Percentiles rank a stretch among this genome's conserved stretches.
These are phyloP conservation scores for Drosophila lacertosa DNA, from an alignment of 1,140 invertebrate species.

Conservation along the genomic window DNA sequence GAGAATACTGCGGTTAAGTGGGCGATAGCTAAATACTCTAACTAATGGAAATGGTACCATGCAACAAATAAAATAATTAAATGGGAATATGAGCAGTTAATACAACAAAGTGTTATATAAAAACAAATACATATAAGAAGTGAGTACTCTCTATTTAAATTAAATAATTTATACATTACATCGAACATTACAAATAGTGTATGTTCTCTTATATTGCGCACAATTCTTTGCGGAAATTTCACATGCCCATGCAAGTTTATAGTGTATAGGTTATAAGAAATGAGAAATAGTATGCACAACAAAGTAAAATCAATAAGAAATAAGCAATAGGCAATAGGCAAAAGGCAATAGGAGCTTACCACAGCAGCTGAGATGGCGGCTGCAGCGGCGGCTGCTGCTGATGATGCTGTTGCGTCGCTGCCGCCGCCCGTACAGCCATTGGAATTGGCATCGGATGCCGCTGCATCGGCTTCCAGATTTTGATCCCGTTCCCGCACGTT, in stretches of 20 bases:
- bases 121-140: no score
- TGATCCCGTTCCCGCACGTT: constrained; percentile 57
- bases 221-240: neutral
- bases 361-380: constrained; percentile 60
- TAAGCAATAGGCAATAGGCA: constrained; percentile 38
- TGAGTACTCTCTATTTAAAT: no score
- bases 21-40: constrained; percentile 29
- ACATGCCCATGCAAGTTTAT: neutral
- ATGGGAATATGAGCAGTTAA: neutral
- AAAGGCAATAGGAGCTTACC: constrained; percentile 62
- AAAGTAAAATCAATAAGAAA: constrained; percentile 50
- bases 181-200: no score
- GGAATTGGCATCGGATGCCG: constrained; percentile 24
- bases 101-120: neutral
- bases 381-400: constrained; percentile 26
- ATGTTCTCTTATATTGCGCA: no score
- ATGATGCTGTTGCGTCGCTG: constrained; percentile 26
- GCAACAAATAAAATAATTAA: neutral
- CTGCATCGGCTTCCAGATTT: constrained; percentile 45
- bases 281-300: constrained; percentile 40
- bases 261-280: constrained; percentile 25
- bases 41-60: neutral
- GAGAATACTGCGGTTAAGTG: constrained; percentile 36
- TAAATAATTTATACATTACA: no score
- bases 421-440: constrained; percentile 41